Evolutionary conservation across 2,113 vertebrate species (phyloP), one percentile per base, ranked within the genome.

Genomic region (Redunca redunca): DNA sequence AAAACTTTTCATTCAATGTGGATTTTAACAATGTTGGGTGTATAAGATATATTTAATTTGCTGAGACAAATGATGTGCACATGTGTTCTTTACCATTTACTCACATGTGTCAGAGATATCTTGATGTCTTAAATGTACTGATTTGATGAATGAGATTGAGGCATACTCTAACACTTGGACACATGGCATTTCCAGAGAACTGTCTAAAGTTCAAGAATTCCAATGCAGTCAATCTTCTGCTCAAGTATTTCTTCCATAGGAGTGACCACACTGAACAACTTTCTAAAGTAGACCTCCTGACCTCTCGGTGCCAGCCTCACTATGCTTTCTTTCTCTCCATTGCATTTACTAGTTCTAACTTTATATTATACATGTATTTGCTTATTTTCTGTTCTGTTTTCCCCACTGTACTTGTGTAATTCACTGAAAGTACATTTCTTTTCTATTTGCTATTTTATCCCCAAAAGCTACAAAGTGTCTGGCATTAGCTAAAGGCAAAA

Each of bases 161-260:
- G 13, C 1, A 0, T 1, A 6, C 2, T 71, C 50, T 21, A 10
- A 7, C 0, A 30, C 10, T 15, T 28, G 46, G 33, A 43, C 1
- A 26, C 13, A 8, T 2, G 40, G 2, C 46, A 2, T 83, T 82
- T 50, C 13, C 26, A 8, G 2, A 46, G 55, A 43, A 4, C 46
- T 9, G 7, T 26, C 50, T 74, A 0, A 80, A 46, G 40, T 43
- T 78, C 7, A 7, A 67, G 36, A 71, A 6, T 26, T 80, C 52
- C 58, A 53, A 1, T 1, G 21, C 0, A 71, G 16, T 62, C 43
- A 17, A 7, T 55, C 25, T 13, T 36, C 55, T 90, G 52, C 12
- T 46, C 71, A 80, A 40, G 1, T 7, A 28, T 46, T 43, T 64
- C 26, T 33, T 30, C n/a, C 4, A 33, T 14, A 28, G 50, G 64